Evolutionary conservation across 1,140 invertebrate species (phyloP), one percentile per base, ranked within the genome.

Genomic region (Euwallacea fornicatus): DNA sequence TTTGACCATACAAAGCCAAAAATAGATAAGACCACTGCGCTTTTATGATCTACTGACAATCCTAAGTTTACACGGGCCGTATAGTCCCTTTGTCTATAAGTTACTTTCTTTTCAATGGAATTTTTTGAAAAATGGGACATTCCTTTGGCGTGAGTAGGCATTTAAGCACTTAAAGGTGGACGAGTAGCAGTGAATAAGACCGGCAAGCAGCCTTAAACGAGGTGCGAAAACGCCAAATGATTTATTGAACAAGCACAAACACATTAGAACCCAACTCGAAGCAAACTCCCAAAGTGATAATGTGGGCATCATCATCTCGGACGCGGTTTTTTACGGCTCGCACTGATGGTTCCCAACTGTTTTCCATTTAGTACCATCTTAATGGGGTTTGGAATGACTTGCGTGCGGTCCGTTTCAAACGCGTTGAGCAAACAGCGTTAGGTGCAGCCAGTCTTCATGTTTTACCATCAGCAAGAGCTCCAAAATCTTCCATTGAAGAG

Each of bases 221-320:
- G 64, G 64, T 66, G 64, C 50, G 44, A 66, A 66, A 66, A 66
- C 47, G 41, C 42, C n/a, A 13, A 66, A 53, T 16, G 15, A 55
- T 55, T 21, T 50, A 66, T 67, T 59, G 44, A 42, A 55, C 66
- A 67, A 58, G 54, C 66, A 67, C 43, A 67, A 67, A 67, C 66
- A 67, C 66, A 67, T 67, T 67, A 67, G 66, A 67, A 56, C 43
- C 33, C 7, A 44, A 56, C 44, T 59, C 21, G 42, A 67, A 67
- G 59, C 56, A 59, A 59, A 50, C 43, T 53, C 9, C 50, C 46
- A 54, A 56, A 42, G 54, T 58, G 64, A 66, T 66, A 66, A 66
- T 66, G 46, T 41, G 53, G 16, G 11, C 46, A 66, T 66, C 55
- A 66, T 67, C 66, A 41, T 59, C 42, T 56, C 13, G 33, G 64